Conservation (phyloP, 2,888 invertebrate species). For the Nipponacmea schrenckii region DNA sequence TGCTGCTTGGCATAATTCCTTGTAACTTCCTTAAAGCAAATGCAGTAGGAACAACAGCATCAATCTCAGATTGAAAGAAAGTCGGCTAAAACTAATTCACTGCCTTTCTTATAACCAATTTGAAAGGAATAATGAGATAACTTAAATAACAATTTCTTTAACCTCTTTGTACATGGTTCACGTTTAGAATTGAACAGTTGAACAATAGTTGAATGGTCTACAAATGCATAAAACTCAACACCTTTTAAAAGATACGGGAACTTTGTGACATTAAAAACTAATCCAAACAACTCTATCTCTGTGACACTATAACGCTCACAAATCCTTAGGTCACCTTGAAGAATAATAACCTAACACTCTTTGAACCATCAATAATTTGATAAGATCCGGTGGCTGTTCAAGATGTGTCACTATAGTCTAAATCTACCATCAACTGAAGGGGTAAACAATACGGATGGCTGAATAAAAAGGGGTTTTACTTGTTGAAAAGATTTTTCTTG, state of each 20-base stretch:
- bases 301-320: neutral
- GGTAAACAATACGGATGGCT: neutral
- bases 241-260: too few relatives aligned
- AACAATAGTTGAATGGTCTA: too few relatives aligned
- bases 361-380: neutral
- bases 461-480: neutral
- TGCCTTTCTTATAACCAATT: neutral
- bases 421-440: neutral
- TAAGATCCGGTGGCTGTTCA: neutral
- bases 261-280: too few relatives aligned
- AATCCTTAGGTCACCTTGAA: neutral
- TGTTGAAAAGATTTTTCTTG: neutral
- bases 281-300: neutral
- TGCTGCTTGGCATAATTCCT: neutral
- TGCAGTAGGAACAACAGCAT: neutral
- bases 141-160: neutral
- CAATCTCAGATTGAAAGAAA: neutral
- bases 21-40: neutral
- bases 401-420: neutral
- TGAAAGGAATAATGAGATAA: neutral
- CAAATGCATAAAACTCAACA: too few relatives aligned
- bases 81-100: neutral
- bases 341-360: neutral
- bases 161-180: neutral
- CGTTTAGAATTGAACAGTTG: neutral